Conservation (phyloP, 2,888 invertebrate genomes). For the Lasioglossum oenotherae region DNA sequence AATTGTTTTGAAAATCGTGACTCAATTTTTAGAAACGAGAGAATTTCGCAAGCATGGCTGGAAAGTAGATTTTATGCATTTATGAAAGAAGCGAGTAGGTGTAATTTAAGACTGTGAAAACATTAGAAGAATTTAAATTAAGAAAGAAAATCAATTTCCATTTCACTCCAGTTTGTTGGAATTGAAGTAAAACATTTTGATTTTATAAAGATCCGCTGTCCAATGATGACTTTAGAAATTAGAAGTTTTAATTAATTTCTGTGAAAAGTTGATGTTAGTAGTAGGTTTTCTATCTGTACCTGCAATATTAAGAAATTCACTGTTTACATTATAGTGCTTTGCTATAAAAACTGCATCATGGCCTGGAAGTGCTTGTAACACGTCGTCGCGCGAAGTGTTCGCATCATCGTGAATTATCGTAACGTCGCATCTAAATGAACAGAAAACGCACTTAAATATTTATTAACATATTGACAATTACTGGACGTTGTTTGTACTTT, state of each 20-base stretch:
- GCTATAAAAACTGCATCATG: constrained; percentile 77
- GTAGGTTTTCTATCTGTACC: constrained; percentile 19
- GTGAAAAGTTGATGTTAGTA: neutral
- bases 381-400: constrained; percentile 65
- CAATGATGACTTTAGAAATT: neutral
- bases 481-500: too few species aligned
- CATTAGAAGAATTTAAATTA: too few species aligned
- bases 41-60: neutral
- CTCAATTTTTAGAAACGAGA: neutral
- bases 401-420: constrained; percentile 72
- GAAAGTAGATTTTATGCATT: too few species aligned
- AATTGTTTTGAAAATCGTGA: neutral
- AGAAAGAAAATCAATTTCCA: too few species aligned
- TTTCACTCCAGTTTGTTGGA: too few species aligned
- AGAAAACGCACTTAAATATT: neutral
- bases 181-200: too few species aligned
- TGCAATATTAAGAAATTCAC: constrained; percentile 86
- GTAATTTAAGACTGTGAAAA: too few species aligned
- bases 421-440: constrained; percentile 74
- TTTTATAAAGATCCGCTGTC: too few species aligned
- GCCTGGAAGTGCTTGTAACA: constrained; percentile 75
- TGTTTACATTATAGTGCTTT: constrained; percentile 81
- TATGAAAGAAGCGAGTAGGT: too few species aligned
- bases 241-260: neutral
- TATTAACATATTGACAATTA: neutral